These are phyloP conservation scores for Gymnocephalus cernua DNA, from an alignment of 2,113 vertebrate species.

Conservation along the genomic window DNA sequence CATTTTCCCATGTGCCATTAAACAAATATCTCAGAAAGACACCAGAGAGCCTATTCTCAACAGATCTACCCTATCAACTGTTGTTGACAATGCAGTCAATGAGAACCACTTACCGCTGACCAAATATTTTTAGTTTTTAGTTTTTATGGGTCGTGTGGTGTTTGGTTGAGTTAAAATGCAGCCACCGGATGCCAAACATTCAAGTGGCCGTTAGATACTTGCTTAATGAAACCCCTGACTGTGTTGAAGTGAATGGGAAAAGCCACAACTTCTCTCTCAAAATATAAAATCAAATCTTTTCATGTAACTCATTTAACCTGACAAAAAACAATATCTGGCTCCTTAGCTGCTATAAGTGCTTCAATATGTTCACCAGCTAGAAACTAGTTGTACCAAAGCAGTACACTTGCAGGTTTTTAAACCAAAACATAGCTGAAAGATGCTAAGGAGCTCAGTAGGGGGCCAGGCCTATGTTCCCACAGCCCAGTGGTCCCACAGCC, in stretches of 20 bases:
- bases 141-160: not conserved
- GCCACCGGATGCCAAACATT: not conserved
- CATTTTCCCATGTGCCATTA: not conserved
- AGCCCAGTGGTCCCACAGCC: no score
- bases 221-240: not conserved
- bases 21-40: no score
- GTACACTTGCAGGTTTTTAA: no score
- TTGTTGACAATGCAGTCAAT: not conserved
- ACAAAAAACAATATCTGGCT: no score
- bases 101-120: not conserved
- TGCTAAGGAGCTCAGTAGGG: no score
- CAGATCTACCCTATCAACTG: not conserved
- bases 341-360: no score
- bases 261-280: not conserved
- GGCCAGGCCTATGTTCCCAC: no score
- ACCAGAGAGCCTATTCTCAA: not conserved
- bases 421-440: no score
- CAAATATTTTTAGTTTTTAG: not conserved
- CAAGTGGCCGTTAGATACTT: not conserved
- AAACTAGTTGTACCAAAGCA: no score
- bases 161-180: not conserved
- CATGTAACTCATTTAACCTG: no score
- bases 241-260: not conserved
- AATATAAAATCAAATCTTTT: not conserved
- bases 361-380: no score